These are phyloP conservation scores for Syngnathus acus DNA, from an alignment of 2,797 vertebrate species.

Conservation along the genomic window DNA sequence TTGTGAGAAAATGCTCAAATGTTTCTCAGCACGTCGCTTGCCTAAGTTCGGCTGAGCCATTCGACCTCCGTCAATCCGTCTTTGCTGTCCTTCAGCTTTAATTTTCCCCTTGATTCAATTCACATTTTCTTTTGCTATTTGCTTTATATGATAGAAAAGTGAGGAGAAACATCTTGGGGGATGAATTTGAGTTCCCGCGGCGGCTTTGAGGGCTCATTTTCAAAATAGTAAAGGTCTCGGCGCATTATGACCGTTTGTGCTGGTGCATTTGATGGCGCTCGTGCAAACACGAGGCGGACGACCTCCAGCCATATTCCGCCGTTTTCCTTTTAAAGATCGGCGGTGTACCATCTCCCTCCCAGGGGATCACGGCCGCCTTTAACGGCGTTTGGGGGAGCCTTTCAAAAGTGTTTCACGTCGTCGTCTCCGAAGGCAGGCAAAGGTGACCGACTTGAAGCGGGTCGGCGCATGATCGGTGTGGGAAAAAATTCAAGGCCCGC, in stretches of 20 bases:
- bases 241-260: conserved; percentile 74
- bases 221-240: conserved; percentile 70
- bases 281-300: conserved; percentile 57
- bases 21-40: not conserved
- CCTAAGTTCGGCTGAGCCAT: not conserved
- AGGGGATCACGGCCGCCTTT: not conserved
- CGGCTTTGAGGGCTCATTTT: conserved; percentile 60
- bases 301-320: conserved; percentile 56
- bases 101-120: conserved; percentile 75
- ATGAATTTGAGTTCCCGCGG: conserved; percentile 48
- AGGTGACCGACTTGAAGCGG: conserved; percentile 47
- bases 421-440: conserved; percentile 39
- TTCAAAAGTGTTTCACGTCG: conserved; percentile 45
- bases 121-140: conserved; percentile 85
- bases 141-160: conserved; percentile 76
- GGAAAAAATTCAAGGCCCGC: conserved; percentile 60
- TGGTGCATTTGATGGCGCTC: conserved; percentile 68
- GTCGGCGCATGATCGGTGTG: conserved; percentile 49
- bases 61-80: conserved; percentile 20
- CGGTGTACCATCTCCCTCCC: conserved; percentile 35
- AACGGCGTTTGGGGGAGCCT: conserved; percentile 1
- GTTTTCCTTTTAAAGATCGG: conserved; percentile 57
- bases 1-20: not conserved
- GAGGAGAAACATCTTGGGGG: conserved; percentile 56
- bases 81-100: conserved; percentile 66